Evolutionary conservation across 2,888 invertebrate species (phyloP), one percentile per base, ranked within the genome.

Genomic region (Microdon myrmicae): DNA sequence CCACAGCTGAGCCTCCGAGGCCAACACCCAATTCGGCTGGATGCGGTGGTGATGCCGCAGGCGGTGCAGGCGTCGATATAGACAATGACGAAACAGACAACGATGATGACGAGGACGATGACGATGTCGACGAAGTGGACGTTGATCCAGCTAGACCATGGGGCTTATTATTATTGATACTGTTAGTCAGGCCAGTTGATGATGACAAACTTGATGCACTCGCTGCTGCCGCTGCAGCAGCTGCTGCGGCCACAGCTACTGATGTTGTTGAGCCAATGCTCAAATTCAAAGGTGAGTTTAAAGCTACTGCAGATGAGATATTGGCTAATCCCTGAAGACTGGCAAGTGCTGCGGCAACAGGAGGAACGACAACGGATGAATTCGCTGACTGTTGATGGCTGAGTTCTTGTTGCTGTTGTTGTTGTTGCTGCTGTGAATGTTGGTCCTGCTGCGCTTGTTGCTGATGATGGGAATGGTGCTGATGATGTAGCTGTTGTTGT

Each of bases 201-300:
- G 76, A 70, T 72, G 74, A 69, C 64, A 69, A 69, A 68, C 59
- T 68, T 73, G 71, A 73, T 71, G 68, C 71, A 68, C 74, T 71
- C 70, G 74, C 66, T 56, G 70, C 68, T 43, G 68, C 49, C 17
- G 28, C 28, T 9, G 28, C 37, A 35, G 35, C 25, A 28, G 37
- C 58, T 81, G 82, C 56, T 55, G 48, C 12, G n/a, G 41, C 32
- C 8, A 23, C 37, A 34, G 41, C 19, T 45, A 56, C 44, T 45
- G 60, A 44, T 54, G 47, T 49, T 60, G 55, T 56, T 69, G 74
- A 75, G 73, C 88, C 89, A 71, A 92, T 89, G 78, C 90, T 92
- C 72, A 92, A 83, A 81, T 92, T 92, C 71, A 92, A 83, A 20
- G 92, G 92, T 54, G 91, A 89, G 80, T 91, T 89, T 81, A 89